Evolutionary conservation across 1,140 invertebrate species (phyloP), one percentile per base, ranked within the genome.

Genomic region (Pteromalus puparum): DNA sequence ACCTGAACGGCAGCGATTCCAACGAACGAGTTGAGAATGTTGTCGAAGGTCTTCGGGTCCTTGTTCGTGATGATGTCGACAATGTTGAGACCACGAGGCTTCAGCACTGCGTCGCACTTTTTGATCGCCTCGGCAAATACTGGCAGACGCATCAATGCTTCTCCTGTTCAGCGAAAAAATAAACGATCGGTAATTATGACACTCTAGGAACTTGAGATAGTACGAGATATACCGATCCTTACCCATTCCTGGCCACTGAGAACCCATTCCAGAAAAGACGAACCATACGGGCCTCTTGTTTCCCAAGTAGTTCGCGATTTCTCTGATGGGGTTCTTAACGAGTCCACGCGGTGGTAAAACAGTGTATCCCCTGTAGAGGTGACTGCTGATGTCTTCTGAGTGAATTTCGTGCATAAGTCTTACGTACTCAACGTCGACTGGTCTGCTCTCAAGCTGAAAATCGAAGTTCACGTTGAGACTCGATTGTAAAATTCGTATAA

Each of bases 201-300:
- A 15, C 2, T 48, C 18, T 12, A 48, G 10, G 42, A 18, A 38
- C 26, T 24, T 15, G 18, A 42, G 46, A 92, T 18, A 18, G 2
- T 13, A 5, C 15, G 6, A 6, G 0, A 95, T 92, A 1, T 95
- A 91, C 10, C 38, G 10, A 93, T 92, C 30, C 46, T 94, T 92
- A 26, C 96, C 97, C 97, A 98, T 98, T 73, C 96, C 95, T 38
- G 94, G 90, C 97, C 97, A 98, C 89, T 98, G 97, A 0, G 96
- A 96, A 7, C 97, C 97, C 97, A 99, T 97, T 76, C 97, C 97
- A 85, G 97, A 96, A 92, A 98, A 99, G 13, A 98, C 95, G 92
- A 97, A 98, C 94, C 97, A 98, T 0, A 99, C 93, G 24, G 97
- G 97, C 86, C 95, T 92, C 82, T 93, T 93, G 9, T 94, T 92